A percentile compares a stretch with the other conserved stretches of the same genome.
Evolutionary conservation across 2,797 vertebrate species (phyloP).

Genomic region (Brachyrhaphis roseni): DNA sequence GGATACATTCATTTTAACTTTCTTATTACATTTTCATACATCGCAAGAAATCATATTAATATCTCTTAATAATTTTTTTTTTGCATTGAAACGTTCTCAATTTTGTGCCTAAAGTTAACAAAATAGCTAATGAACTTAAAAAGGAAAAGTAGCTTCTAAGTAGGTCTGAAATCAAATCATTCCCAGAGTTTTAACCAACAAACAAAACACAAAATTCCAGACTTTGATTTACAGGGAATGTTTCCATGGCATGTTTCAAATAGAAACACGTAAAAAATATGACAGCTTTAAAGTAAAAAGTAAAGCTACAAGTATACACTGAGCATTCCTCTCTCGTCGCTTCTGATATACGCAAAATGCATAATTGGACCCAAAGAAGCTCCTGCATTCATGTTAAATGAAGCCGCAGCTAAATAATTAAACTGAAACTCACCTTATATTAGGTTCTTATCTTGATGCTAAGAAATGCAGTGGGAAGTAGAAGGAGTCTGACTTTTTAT

Average conservation of each 20-base stretch:
- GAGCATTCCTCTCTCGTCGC: not conserved
- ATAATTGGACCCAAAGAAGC: slow-evolving; percentile 1
- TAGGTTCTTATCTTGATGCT: slow-evolving; percentile 8
- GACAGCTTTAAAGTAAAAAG: not conserved
- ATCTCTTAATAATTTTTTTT: not conserved
- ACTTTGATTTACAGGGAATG: not conserved
- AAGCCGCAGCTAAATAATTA: slow-evolving; percentile 30
- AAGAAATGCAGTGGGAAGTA: not conserved
- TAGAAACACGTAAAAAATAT: not conserved
- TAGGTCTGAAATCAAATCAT: not conserved
- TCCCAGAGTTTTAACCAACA: not conserved
- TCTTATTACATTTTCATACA: not conserved
- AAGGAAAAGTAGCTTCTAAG: not conserved
- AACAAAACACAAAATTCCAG: not conserved
- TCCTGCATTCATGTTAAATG: slow-evolving; percentile 16
- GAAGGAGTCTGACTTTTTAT: not conserved
- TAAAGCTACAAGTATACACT: not conserved
- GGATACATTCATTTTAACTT: not conserved
- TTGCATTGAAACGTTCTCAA: not conserved
- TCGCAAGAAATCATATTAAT: not conserved
- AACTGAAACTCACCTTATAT: slow-evolving; percentile 18
- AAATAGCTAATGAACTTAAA: not conserved
- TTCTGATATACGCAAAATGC: slow-evolving; percentile 15
- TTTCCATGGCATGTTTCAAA: not conserved
- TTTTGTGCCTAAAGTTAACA: not conserved